Evolutionary conservation across 2,888 invertebrate species (phyloP), one percentile per base, ranked within the genome.

Genomic region (Sphinx pinastri): DNA sequence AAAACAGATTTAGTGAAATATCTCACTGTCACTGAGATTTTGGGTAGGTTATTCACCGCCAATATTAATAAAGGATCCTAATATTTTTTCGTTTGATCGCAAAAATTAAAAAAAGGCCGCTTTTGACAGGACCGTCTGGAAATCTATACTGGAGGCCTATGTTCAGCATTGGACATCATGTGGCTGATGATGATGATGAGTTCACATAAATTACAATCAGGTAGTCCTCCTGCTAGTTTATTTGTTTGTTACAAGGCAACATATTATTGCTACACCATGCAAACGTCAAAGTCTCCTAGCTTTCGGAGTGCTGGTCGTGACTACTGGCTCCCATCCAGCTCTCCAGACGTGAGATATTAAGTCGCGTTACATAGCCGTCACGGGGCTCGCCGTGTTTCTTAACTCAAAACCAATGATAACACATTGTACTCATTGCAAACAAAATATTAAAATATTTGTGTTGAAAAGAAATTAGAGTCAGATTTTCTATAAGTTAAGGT

Each of bases 251-350:
- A 5, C 38, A 8, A 38, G 4, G 51, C 51, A 51, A 12, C 11
- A 51, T 51, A 51, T 5, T 51, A 51, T 51, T 2, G 1, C 11
- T 4, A 51, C 11, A 51, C 51, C 11, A 10, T 57, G 19, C 57
- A 57, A 19, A 4, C 13, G 12, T 14, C 58, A 25, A 6, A 14
- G 31, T 13, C 31, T 7, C 31, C 58, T 14, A 31, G 58, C 58
- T 59, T 38, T 59, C 31, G 58, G 38, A 59, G 6, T 31, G 1
- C 14, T 14, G 31, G 38, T 14, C 14, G 13, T 31, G 58, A 14
- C 12, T 38, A 14, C 79, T 79, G 78, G 78, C 79, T 73, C 60
- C 58, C 71, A 69, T 73, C 78, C 78, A 80, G 75, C 69, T 58
- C 76, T 59, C 71, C 71, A 71, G 67, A 59, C 69, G 74, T 38